Conservation (phyloP, 2,888 invertebrate genomes). For the Pterobdella sp. region DNA sequence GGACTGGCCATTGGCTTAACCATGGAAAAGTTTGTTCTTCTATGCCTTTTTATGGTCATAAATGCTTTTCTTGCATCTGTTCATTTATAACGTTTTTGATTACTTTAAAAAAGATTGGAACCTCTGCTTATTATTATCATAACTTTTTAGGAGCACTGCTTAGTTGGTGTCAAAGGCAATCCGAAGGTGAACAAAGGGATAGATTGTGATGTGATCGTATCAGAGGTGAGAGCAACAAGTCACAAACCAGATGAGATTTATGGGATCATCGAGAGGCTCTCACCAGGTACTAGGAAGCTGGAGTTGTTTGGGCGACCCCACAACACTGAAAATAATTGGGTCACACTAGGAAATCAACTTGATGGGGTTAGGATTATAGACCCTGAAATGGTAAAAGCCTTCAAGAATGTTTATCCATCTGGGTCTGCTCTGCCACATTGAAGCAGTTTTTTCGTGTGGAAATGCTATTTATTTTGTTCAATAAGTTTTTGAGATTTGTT, state of each 20-base stretch:
- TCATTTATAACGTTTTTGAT: background rate
- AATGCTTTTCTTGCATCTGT: background rate
- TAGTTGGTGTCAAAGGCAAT: slow-evolving; percentile 88
- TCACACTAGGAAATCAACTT: slow-evolving; percentile 88
- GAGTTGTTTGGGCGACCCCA: slow-evolving; percentile 93
- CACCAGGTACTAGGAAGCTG: slow-evolving; percentile 91
- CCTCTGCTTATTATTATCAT: too few relatives aligned
- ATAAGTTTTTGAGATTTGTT: too few relatives aligned
- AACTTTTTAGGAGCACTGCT: slow-evolving; percentile 26
- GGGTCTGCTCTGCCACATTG: too few relatives aligned
- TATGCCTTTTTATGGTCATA: too few relatives aligned
- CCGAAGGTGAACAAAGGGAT: slow-evolving; percentile 78
- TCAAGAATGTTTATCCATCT: slow-evolving; percentile 82
- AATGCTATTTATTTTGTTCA: too few relatives aligned
- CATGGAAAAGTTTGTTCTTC: slow-evolving; percentile 97
- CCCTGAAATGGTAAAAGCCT: slow-evolving; percentile 77
- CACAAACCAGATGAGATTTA: slow-evolving; percentile 98
- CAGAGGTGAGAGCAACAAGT: slow-evolving; percentile 88
- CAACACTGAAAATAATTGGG: slow-evolving; percentile 95
- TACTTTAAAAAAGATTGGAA: background rate
- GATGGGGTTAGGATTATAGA: slow-evolving; percentile 88
- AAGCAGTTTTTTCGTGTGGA: too few relatives aligned
- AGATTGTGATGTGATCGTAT: slow-evolving; percentile 95
- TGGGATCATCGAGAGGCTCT: slow-evolving; percentile 88
- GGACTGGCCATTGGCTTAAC: slow-evolving; percentile 96